Conservation (phyloP, 2,888 invertebrate genomes). For the Dryococelus australis region DNA sequence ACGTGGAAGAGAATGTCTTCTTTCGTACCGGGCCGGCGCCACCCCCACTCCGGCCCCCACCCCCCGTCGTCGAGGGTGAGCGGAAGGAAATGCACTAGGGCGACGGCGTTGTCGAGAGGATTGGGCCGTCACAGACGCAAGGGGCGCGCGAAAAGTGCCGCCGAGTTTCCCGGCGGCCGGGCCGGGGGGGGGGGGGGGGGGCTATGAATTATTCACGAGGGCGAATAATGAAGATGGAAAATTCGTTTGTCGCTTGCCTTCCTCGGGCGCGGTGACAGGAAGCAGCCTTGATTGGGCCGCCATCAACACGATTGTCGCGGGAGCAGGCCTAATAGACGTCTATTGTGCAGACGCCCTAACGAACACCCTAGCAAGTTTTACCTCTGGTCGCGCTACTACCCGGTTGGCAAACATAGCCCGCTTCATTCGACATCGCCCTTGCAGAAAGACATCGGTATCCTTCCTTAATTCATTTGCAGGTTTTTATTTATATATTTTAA, state of each 20-base stretch:
- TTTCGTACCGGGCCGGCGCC: too few species aligned
- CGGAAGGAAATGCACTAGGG: too few species aligned
- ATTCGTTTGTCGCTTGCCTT: not conserved
- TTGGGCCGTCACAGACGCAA: not conserved
- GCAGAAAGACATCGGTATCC: too few species aligned
- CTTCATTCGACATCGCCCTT: not conserved
- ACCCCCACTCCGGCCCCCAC: too few species aligned
- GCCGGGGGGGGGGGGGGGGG: too few species aligned
- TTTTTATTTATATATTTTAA: too few species aligned
- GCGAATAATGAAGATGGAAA: not conserved
- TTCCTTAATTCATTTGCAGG: too few species aligned
- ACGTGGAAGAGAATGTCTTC: too few species aligned
- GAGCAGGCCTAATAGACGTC: not conserved
- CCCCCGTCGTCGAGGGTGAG: too few species aligned
- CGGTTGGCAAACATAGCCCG: not conserved
- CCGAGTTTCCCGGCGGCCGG: not conserved
- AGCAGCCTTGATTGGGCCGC: not conserved
- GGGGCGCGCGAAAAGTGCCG: not conserved
- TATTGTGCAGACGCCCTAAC: not conserved
- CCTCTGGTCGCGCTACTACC: not conserved
- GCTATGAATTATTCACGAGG: not conserved
- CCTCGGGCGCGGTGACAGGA: not conserved
- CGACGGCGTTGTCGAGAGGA: too few species aligned
- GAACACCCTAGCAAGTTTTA: not conserved
- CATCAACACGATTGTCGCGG: slow-evolving; percentile 7